These are phyloP conservation scores for Luscinia luscinia DNA, from an alignment of 2,797 vertebrate genomes.

Conservation along the genomic window DNA sequence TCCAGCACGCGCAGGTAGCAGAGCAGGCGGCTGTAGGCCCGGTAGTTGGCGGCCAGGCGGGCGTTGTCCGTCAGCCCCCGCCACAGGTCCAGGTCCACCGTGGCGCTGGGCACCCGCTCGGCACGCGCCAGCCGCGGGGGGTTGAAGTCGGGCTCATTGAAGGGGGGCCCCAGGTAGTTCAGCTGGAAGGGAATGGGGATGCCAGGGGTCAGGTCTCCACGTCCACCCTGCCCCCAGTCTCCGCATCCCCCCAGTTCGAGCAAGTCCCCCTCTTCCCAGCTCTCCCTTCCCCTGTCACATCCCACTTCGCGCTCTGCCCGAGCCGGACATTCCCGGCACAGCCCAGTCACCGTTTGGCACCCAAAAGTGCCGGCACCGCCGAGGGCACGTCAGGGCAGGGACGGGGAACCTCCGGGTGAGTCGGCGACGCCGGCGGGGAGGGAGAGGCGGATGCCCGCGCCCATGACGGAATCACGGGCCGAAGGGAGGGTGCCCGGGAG, in stretches of 20 bases:
- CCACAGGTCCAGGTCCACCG: slow-evolving; percentile 92
- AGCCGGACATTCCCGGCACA: not conserved
- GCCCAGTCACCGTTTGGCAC: not conserved
- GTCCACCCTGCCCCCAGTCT: not conserved
- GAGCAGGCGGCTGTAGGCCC: slow-evolving; percentile 91
- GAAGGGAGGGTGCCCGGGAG: not conserved
- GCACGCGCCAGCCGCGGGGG: slow-evolving; percentile 90
- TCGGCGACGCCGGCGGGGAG: not conserved
- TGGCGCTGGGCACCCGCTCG: slow-evolving; percentile 90
- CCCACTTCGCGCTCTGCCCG: fast-evolving
- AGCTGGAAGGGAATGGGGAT: slow-evolving; percentile 75
- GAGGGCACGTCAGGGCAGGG: slow-evolving; percentile 6
- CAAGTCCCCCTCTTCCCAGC: too few species aligned
- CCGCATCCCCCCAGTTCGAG: fast-evolving
- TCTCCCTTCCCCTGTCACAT: not conserved
- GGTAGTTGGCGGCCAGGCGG: slow-evolving; percentile 93
- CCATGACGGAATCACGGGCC: not conserved
- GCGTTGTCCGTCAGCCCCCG: slow-evolving; percentile 92
- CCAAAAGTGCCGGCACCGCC: fast-evolving
- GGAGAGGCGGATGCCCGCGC: not conserved
- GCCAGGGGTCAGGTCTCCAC: not conserved
- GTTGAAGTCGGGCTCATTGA: slow-evolving; percentile 96
- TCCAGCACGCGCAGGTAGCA: slow-evolving; percentile 89
- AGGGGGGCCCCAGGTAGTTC: slow-evolving; percentile 94
- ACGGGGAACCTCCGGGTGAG: not conserved